Evolutionary conservation across 2,888 invertebrate species (phyloP), one percentile per base, ranked within the genome.

Genomic region (Diarsia mendica): DNA sequence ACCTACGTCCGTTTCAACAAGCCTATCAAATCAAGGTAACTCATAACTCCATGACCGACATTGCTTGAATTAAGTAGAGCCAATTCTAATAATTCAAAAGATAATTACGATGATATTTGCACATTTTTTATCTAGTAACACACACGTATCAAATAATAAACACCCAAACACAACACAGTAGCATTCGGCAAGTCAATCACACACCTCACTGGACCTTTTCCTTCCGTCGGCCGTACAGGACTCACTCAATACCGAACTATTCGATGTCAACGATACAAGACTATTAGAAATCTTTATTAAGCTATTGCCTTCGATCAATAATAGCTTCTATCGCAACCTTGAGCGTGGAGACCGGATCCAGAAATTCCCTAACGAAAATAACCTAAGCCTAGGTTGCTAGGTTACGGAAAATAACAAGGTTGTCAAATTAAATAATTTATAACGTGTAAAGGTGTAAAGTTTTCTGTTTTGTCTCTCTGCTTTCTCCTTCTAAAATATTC

Each of bases 131-230:
- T 58, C 1, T 15, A 58, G 23, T 15, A 6, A 39, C 39, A 39
- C 39, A 58, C 55, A 8, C 13, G 2, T 1, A 15, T 1, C 15
- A n/a, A 44, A 11, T 18, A 71, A 71, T 46, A 55, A 18, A 33
- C 13, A 46, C 28, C 9, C 18, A 53, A 46, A 72, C n/a, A 55
- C 71, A 72, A 46, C 53, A 33, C 53, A 33, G n/a, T 65, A 33
- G 60, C 48, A 53, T 64, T 60, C 46, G 33, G 28, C 75, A 75
- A 80, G 75, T 75, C 75, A 75, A 79, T 80, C 64, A 75, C 67
- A 79, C 60, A 80, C 75, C 60, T 80, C 67, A 49, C 15, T 53
- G 75, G 53, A 20, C 75, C 67, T 80, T 80, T 79, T 60, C 64
- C 60, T 68, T 74, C 80, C 67, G 51, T 51, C 46, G 15, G 46